Evolutionary conservation across 1,140 invertebrate genomes (phyloP), one percentile per base, ranked within the genome.

Genomic region (Ectropis grisescens): DNA sequence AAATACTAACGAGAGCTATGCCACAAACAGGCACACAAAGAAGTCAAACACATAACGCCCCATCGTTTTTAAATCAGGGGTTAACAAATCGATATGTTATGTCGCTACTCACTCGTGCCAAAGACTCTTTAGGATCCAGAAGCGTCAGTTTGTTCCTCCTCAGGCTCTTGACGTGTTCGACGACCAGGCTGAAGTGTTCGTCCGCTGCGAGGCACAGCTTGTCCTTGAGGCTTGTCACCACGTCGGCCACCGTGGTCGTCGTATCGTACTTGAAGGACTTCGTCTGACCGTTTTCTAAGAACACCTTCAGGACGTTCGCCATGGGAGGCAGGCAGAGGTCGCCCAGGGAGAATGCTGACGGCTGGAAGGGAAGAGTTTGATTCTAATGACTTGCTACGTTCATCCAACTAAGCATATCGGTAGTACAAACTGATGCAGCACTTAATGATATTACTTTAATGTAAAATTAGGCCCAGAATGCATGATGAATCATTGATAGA

Each of bases 191-290:
- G 74, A 96, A 97, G 66, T 95, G 91, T 45, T 95, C 90, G 1
- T 88, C 87, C 11, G 89, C 89, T 30, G 87, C 87, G 36, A 97
- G 87, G 39, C 90, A 92, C 11, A 97, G 84, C 72, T 97, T 97
- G 56, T 93, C 90, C 65, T 93, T 89, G 30, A 97, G 76, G 7
- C 92, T 94, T 34, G 88, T 84, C 5, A 96, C 86, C 29, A 97
- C 94, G 79, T 96, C 93, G 47, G 91, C 88, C 1, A 97, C 94
- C 2, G 92, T 93, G 9, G 95, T 97, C 29, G 88, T 92, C 13
- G 89, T 87, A 78, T 97, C 94, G 67, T 97, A 97, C 69, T 96
- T 96, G 76, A 97, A 97, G n/a, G 93, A 96, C 74, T 96, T 96
- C 2, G 95, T 97, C 78, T 97, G 95, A 2, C 95, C 94, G 69